These are phyloP conservation scores for Aphaenogaster ashmeadi DNA, from an alignment of 1,140 invertebrate genomes.

Conservation along the genomic window DNA sequence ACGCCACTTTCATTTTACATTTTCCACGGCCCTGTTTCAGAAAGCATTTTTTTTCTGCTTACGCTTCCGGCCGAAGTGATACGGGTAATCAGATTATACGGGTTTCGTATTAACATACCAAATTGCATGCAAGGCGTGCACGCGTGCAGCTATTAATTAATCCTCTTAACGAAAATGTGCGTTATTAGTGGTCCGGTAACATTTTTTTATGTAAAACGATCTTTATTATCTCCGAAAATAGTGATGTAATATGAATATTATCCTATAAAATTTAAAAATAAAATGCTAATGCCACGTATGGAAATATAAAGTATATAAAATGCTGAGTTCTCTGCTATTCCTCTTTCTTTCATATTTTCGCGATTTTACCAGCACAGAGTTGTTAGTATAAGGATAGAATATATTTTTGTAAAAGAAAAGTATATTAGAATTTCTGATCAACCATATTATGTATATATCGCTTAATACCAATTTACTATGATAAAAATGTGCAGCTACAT, in stretches of 20 bases:
- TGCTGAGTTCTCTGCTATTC: constrained; percentile 12
- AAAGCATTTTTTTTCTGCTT: constrained; percentile 47
- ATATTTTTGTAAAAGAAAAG: neutral
- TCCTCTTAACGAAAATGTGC: constrained; percentile 26
- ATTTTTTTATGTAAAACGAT: constrained; percentile 9
- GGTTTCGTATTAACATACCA: constrained; percentile 40
- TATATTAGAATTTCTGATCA: constrained; percentile 22
- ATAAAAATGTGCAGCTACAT: neutral
- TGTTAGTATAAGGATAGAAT: neutral
- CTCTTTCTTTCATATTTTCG: neutral
- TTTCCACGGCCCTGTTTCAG: constrained; percentile 26
- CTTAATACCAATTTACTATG: neutral
- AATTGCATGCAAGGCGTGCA: constrained; percentile 15
- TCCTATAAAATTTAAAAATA: constrained; percentile 20
- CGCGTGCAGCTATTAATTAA: constrained; percentile 35
- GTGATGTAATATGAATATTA: constrained; percentile 30
- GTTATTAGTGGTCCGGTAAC: neutral
- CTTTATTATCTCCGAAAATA: constrained; percentile 31
- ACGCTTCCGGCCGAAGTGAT: constrained; percentile 25
- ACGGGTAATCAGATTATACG: constrained; percentile 46
- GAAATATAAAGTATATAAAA: constrained; percentile 9
- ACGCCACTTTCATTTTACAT: constrained; percentile 35
- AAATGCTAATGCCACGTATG: constrained; percentile 13
- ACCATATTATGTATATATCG: neutral
- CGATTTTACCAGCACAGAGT: neutral